Percentiles rank a stretch among this genome's conserved stretches.
Evolutionary conservation across 2,113 vertebrate genomes (phyloP).

Genomic region (Rhinolophus sinicus): DNA sequence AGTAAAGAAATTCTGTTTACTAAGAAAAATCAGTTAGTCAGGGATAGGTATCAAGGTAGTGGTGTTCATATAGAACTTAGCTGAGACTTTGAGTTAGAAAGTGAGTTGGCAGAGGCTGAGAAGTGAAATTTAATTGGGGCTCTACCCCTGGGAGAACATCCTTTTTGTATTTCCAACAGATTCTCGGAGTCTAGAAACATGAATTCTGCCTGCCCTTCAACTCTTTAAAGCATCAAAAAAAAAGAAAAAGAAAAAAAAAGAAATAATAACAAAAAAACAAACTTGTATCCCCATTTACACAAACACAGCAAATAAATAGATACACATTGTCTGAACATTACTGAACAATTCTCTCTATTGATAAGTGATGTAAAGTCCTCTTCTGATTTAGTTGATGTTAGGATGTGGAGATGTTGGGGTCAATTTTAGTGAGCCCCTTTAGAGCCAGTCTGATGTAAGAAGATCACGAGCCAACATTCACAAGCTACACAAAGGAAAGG

Average conservation of each 20-base stretch:
- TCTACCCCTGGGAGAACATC: background rate
- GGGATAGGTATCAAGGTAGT: background rate
- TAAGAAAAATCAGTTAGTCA: background rate
- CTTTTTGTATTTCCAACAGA: background rate
- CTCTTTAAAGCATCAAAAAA: background rate
- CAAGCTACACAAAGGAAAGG: slow-evolving; percentile 73
- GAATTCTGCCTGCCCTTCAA: background rate
- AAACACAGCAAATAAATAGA: background rate
- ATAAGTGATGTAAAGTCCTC: background rate
- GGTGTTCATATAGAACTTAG: background rate
- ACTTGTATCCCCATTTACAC: background rate
- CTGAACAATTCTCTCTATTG: background rate
- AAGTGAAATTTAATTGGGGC: background rate
- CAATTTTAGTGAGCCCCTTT: slow-evolving; percentile 52
- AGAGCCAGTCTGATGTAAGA: slow-evolving; percentile 70
- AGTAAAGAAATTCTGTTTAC: background rate
- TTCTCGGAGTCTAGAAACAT: slow-evolving; percentile 22
- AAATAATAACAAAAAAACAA: background rate
- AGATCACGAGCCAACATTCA: slow-evolving; percentile 69
- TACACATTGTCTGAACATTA: background rate
- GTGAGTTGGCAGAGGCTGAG: background rate
- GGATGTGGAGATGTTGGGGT: slow-evolving; percentile 51
- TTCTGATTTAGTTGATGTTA: slow-evolving; percentile 30
- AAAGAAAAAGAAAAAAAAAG: background rate
- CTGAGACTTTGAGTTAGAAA: background rate